These are phyloP conservation scores for Hypanus sabinus DNA, from an alignment of 2,113 vertebrate genomes.

Conservation along the genomic window DNA sequence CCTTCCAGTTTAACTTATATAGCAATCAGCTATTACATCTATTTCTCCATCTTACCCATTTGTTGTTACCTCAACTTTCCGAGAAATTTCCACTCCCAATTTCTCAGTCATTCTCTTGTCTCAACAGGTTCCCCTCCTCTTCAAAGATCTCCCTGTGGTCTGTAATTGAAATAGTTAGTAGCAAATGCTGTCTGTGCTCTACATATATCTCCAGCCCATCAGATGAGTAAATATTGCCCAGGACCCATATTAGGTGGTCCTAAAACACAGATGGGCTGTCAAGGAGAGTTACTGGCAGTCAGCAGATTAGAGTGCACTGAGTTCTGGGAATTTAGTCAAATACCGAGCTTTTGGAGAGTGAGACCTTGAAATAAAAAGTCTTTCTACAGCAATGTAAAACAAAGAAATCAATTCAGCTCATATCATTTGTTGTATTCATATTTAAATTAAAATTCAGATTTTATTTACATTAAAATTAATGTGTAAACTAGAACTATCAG, in stretches of 20 bases:
- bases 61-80: too few species aligned
- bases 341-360: background rate
- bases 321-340: background rate
- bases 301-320: background rate
- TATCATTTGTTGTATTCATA: too few species aligned
- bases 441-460: background rate
- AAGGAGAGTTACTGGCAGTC: background rate
- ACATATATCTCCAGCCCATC: background rate
- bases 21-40: too few species aligned
- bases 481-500: background rate
- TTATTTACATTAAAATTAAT: background rate
- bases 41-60: too few species aligned
- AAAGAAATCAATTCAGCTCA: background rate
- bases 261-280: background rate
- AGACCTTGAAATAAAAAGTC: background rate
- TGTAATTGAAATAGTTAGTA: background rate
- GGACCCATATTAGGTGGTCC: background rate
- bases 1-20: background rate
- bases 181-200: background rate
- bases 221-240: background rate
- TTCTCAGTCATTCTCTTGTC: background rate
- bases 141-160: background rate
- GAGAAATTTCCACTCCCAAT: too few species aligned
- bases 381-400: background rate
- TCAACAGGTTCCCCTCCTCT: background rate